Evolutionary conservation across 2,888 invertebrate species (phyloP), one percentile per base, ranked within the genome.

Genomic region (Zygogramma bicolorata): DNA sequence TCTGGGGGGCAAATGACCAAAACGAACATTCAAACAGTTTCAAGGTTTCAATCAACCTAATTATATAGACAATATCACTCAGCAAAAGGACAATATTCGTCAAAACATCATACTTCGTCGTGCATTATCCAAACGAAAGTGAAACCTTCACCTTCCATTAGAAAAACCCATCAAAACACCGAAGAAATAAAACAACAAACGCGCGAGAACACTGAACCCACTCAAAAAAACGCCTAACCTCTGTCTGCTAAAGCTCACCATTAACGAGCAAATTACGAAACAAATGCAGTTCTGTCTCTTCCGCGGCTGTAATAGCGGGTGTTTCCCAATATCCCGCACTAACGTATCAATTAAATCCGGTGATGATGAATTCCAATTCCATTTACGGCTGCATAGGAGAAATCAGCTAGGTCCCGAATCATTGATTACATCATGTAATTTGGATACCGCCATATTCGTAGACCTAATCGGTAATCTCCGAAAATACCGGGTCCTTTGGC

Each of bases 291-390:
- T 34, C 25, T 63, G 46, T 63, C 46, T 42, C 63, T 63, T 29
- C 63, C 20, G 20, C 10, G 15, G 63, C 13, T 31, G 13, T 63
- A 63, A 63, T 63, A 62, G 42, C 63, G 22, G 27, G 40, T 72
- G 60, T 69, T 72, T 60, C 72, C 49, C 68, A 72, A 72, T 53
- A 60, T 31, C 31, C 57, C 46, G 53, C 46, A 49, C 40, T 53
- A 34, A 53, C 25, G 72, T 72, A 65, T 68, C 68, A 72, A 72
- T 72, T 72, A 72, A 72, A 65, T 72, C 66, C 61, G 65, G 65
- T 69, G 65, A 69, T 72, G 72, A 69, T 72, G 65, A 68, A 72
- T 72, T 72, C 72, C 68, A 63, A 20, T n/a, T 34, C 38, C 65
- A 49, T 69, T 34, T 72, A 65, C 22, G 65, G 72, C 42, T 65